Conservation (phyloP, 2,888 invertebrate species). For the Eudemis profundana region DNA sequence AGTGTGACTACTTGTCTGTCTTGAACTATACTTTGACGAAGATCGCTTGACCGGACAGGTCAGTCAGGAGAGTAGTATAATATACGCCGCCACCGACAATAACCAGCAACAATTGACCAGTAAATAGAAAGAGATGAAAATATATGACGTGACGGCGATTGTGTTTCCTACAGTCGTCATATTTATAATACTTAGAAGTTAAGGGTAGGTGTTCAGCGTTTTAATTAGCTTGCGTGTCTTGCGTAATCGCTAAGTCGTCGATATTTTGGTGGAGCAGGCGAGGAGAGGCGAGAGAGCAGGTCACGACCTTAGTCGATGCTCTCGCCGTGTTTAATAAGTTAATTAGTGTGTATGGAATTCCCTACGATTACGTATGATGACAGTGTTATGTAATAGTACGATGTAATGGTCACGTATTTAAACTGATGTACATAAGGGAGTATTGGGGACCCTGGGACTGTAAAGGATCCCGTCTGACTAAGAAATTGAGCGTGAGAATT, state of each 20-base stretch:
- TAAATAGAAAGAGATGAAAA: background rate
- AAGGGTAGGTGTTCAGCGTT: background rate
- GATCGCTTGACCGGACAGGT: too few relatives aligned
- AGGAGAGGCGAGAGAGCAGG: too few relatives aligned
- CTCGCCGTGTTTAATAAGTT: background rate
- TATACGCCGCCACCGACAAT: too few relatives aligned
- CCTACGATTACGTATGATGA: background rate
- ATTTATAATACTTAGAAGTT: background rate
- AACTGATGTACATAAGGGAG: too few relatives aligned
- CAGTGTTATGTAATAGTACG: conserved; percentile 12
- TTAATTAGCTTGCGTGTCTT: background rate
- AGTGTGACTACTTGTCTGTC: too few relatives aligned
- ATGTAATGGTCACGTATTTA: conserved; percentile 5
- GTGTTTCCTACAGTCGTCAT: background rate
- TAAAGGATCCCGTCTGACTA: too few relatives aligned
- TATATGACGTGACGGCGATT: background rate
- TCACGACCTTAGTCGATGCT: background rate
- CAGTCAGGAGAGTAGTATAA: too few relatives aligned
- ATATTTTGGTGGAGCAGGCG: too few relatives aligned
- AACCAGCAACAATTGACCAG: too few relatives aligned
- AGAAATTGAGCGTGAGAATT: too few relatives aligned
- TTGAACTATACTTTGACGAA: too few relatives aligned
- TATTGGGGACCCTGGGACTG: too few relatives aligned
- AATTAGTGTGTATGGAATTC: conserved; percentile 3
- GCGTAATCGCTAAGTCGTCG: background rate